These are phyloP conservation scores for Neopipo cinnamomea DNA, from an alignment of 2,113 vertebrate genomes.

Conservation along the genomic window DNA sequence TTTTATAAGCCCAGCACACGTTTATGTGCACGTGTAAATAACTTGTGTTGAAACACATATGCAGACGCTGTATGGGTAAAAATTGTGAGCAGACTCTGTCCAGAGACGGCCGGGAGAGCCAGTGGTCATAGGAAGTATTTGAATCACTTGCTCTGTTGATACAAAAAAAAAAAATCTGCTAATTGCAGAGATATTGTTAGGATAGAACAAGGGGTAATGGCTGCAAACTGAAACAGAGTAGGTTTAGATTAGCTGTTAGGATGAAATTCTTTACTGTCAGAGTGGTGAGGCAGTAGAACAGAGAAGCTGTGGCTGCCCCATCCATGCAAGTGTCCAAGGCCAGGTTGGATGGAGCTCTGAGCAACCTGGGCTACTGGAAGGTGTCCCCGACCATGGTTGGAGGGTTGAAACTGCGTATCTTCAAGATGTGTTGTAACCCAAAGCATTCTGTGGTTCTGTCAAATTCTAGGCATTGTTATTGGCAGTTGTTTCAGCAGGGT, in stretches of 20 bases:
- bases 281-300: not conserved
- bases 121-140: not conserved
- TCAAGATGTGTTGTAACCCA: not conserved
- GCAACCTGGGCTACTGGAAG: not conserved
- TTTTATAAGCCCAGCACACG: not conserved
- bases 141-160: not conserved
- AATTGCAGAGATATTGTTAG: not conserved
- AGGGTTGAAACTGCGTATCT: not conserved
- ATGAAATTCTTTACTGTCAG: not conserved
- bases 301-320: not conserved
- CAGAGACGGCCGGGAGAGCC: not conserved
- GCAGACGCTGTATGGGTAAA: not conserved
- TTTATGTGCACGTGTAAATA: not conserved
- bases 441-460: not conserved
- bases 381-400: not conserved
- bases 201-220: not conserved
- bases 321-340: not conserved
- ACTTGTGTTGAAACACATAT: not conserved
- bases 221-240: not conserved
- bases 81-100: not conserved
- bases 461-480: not conserved
- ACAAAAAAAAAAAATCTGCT: not conserved
- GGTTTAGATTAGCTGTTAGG: not conserved
- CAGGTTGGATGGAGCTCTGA: not conserved
- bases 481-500: not conserved